Evolutionary conservation across 2,888 invertebrate species (phyloP).

Genomic region (Philopedon plagiatum): DNA sequence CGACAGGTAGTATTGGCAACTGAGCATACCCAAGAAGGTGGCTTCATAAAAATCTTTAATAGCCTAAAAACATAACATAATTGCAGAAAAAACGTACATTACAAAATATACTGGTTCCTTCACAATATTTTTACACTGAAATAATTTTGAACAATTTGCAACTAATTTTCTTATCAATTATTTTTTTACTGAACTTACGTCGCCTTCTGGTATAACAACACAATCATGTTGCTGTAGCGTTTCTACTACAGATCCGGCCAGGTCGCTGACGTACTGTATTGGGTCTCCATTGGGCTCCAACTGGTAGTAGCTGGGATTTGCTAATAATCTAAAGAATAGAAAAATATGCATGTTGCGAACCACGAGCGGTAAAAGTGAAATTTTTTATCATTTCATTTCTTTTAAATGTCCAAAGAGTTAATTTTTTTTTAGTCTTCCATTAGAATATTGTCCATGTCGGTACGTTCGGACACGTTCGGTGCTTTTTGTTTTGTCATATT

Average conservation of each 20-base stretch:
- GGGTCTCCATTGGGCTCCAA: constrained; percentile 71
- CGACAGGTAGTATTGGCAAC: constrained; percentile 97
- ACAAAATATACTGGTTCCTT: too few relatives aligned
- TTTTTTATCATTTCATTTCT: too few relatives aligned
- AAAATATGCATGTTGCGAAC: too few relatives aligned
- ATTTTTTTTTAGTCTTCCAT: too few relatives aligned
- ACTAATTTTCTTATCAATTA: not conserved
- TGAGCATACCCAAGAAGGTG: constrained; percentile 92
- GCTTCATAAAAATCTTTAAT: constrained; percentile 70
- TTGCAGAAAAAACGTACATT: too few relatives aligned
- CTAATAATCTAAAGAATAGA: constrained; percentile 72
- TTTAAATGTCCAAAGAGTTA: too few relatives aligned
- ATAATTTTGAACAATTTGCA: too few relatives aligned
- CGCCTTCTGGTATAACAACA: constrained; percentile 76
- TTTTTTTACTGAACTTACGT: constrained; percentile 69
- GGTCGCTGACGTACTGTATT: constrained; percentile 78
- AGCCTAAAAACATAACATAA: constrained; percentile 69
- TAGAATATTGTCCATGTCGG: too few relatives aligned
- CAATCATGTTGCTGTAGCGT: constrained; percentile 85
- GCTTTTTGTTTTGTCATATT: too few relatives aligned
- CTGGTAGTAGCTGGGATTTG: constrained; percentile 94
- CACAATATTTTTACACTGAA: too few relatives aligned
- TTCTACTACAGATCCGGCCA: constrained; percentile 85
- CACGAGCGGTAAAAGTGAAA: too few relatives aligned
- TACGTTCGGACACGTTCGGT: too few relatives aligned